Evolutionary conservation across 2,113 vertebrate species (phyloP).

Genomic region (Setophaga coronata): DNA sequence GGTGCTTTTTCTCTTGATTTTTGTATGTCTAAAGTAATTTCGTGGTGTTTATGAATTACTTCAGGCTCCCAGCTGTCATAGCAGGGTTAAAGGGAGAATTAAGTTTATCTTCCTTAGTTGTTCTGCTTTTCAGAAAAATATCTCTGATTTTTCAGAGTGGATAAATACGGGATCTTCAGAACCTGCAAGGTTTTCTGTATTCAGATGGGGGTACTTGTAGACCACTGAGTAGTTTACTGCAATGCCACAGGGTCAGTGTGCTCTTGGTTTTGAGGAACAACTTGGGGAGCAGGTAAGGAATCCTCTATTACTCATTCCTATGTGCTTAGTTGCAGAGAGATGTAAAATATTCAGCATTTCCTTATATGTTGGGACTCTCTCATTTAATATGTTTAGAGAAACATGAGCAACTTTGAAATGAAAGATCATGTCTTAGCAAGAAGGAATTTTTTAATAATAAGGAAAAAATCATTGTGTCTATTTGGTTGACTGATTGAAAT

Average conservation of each 20-base stretch:
- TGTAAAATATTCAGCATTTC: background rate
- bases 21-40: background rate
- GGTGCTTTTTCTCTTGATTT: background rate
- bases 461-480: fast-evolving
- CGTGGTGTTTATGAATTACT: background rate
- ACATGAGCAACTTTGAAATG: background rate
- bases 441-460: background rate
- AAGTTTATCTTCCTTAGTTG: background rate
- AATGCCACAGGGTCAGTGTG: fast-evolving
- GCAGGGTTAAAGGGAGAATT: background rate
- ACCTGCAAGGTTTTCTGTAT: background rate
- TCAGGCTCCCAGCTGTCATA: background rate
- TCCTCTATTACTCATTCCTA: background rate
- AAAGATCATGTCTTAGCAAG: background rate
- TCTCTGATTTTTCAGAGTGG: background rate
- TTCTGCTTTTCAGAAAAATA: background rate
- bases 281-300: background rate
- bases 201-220: background rate
- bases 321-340: background rate
- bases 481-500: background rate
- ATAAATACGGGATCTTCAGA: background rate
- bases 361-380: background rate
- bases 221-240: background rate
- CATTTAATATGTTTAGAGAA: background rate
- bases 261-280: background rate